Conservation (phyloP, 2,113 vertebrate genomes). For the Toxostoma redivivum region DNA sequence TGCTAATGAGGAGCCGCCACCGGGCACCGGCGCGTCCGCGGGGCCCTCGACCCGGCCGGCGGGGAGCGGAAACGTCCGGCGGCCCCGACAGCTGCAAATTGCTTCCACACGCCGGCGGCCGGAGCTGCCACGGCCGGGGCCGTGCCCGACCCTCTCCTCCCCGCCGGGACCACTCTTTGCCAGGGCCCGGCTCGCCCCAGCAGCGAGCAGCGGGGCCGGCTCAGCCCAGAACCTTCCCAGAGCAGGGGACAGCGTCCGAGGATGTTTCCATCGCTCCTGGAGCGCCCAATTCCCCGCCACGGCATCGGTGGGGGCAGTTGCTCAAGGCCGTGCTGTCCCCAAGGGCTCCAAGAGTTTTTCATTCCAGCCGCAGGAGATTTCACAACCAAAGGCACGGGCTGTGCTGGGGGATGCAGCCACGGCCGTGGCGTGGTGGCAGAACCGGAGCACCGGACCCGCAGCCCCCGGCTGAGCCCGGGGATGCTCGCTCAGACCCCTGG, state of each 20-base stretch:
- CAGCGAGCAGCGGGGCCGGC: not conserved
- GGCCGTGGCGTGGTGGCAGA: accelerated
- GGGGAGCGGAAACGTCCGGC: not conserved
- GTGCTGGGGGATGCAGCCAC: accelerated
- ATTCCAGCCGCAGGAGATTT: not conserved
- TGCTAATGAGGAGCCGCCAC: not conserved
- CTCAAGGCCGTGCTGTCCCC: not conserved
- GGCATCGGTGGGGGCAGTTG: accelerated
- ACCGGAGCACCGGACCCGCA: not conserved
- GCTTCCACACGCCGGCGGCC: not conserved
- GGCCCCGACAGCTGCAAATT: not conserved
- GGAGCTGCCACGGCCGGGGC: not conserved
- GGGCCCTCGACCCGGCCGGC: not conserved
- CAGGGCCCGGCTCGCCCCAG: not conserved
- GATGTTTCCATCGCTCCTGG: not conserved
- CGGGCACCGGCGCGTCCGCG: not conserved
- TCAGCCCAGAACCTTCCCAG: accelerated
- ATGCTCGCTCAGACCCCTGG: not conserved
- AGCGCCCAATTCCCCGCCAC: accelerated
- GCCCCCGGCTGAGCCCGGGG: not conserved
- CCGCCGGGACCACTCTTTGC: accelerated
- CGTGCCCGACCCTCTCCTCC: not conserved
- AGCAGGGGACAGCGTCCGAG: too few species aligned
- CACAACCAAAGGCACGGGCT: not conserved
- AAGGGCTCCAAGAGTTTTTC: not conserved